Percentiles rank a stretch among this genome's conserved stretches.
phyloP scores from a whole-genome alignment of 2,797 vertebrate genomes.

The Lacerta viridis region DNA sequence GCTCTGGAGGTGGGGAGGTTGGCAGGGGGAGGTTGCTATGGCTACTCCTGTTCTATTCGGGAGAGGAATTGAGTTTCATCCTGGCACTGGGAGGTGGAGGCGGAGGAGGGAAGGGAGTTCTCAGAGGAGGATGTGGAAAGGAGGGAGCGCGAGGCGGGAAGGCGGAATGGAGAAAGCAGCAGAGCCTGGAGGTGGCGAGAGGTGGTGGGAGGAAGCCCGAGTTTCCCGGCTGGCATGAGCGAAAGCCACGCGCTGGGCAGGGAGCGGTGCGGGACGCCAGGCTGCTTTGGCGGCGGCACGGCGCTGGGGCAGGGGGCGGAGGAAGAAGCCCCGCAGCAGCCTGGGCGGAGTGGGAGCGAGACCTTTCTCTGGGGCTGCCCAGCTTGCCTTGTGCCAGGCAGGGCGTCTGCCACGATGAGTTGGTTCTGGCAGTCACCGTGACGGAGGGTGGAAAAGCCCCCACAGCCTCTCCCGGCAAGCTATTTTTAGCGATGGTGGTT shows the following conservation, averaged over 20 bases:
- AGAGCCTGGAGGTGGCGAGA: background rate
- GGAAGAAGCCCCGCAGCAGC: background rate
- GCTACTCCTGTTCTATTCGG: slow-evolving; percentile 78
- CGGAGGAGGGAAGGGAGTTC: slow-evolving; percentile 69
- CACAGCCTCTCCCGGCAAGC: background rate
- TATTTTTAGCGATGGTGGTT: background rate
- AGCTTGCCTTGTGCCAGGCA: background rate
- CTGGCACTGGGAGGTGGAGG: slow-evolving; percentile 76
- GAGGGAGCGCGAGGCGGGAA: background rate
- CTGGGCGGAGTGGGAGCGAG: too few relatives aligned
- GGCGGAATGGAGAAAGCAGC: background rate
- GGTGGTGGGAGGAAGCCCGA: background rate
- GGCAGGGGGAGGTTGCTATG: slow-evolving; percentile 80
- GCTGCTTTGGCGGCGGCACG: background rate
- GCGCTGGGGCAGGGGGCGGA: background rate
- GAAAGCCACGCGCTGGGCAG: background rate
- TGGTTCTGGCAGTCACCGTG: background rate
- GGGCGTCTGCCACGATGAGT: background rate
- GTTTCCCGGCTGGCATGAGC: background rate
- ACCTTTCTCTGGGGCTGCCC: background rate
- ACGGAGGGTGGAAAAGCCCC: background rate
- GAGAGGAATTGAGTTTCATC: slow-evolving; percentile 77
- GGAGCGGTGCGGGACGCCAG: too few relatives aligned
- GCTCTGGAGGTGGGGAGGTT: slow-evolving; percentile 77
- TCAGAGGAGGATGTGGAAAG: slow-evolving; percentile 4